Base-by-base conservation (phyloP, 2,888 invertebrate species). In the Cosmia trapezina region DNA sequence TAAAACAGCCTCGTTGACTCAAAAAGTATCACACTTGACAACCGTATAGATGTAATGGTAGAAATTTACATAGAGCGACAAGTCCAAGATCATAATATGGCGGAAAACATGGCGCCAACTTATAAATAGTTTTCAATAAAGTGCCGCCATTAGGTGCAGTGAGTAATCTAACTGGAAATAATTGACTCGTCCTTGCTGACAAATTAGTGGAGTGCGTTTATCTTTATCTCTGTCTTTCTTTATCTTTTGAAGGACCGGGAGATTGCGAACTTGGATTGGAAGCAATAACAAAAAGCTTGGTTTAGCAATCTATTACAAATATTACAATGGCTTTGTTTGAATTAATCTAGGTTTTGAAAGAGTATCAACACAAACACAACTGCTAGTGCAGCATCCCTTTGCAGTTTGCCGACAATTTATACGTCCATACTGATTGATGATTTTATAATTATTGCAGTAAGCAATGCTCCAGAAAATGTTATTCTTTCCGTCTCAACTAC, bases 41-140 rank as follows among this genome's bases (percentile, higher is more conserved):
- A 61, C 78, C 62, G 64, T 74, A 70, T 74, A 62, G 62, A 28
- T 54, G 70, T 83, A 68, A 78, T 80, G 60, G 43, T 60, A 71
- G 64, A 69, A 72, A 84, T 86, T 77, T 68, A 65, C 77, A 80
- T 80, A 73, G 53, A 61, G 19, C 79, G 78, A 79, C 80, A 69
- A 78, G 75, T 80, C 83, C 86, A 87, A 85, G 88, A 80, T 74
- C 84, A 82, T 70, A 70, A 79, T 80, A 80, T 78, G 61, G 71
- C 78, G 85, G 82, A 82, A 84, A 84, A 76, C 53, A 56, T 83
- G 88, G 86, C 87, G 88, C 88, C 88, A 73, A 73, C 33, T 47
- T 84, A 88, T 87, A 83, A 85, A 88, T 87, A 86, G 83, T 75
- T 80, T 78, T 65, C 80, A 85, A 84, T 87, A 83, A 77, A 78